Evolutionary conservation across 2,113 vertebrate genomes (phyloP).

Genomic region (Dryoscopus gambensis): DNA sequence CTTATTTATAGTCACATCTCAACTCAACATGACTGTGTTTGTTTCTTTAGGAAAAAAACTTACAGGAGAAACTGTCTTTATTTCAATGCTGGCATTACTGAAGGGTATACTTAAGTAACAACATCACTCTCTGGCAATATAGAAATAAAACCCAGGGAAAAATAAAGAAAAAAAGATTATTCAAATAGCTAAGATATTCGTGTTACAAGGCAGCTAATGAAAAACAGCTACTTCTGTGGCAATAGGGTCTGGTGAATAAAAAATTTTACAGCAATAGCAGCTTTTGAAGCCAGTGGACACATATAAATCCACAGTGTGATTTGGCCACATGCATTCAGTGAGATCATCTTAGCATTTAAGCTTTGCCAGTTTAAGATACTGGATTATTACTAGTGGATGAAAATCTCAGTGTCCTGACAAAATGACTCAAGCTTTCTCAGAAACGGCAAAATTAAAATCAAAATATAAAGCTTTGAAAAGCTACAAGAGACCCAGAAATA

Average conservation of each 20-base stretch:
- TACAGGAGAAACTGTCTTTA: neutral
- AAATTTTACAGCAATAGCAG: neutral
- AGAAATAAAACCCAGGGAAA: fast-evolving
- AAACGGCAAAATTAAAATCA: neutral
- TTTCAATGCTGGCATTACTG: neutral
- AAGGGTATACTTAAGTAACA: neutral
- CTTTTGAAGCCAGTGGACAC: neutral
- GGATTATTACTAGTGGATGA: neutral
- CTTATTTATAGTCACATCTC: neutral
- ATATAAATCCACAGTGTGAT: neutral
- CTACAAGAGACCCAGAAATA: neutral
- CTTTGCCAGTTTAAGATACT: neutral
- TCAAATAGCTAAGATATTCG: neutral
- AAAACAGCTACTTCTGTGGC: neutral
- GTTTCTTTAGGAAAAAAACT: neutral
- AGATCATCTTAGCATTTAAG: neutral
- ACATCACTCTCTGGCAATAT: neutral
- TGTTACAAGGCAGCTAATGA: neutral
- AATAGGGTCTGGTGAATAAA: neutral
- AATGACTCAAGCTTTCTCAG: neutral
- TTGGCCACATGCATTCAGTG: fast-evolving
- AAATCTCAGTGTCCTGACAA: neutral
- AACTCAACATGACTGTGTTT: fast-evolving
- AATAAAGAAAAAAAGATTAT: neutral
- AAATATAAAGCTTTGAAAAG: neutral